These are phyloP conservation scores for Campoplex capitator DNA, from an alignment of 2,888 invertebrate genomes.

Conservation along the genomic window DNA sequence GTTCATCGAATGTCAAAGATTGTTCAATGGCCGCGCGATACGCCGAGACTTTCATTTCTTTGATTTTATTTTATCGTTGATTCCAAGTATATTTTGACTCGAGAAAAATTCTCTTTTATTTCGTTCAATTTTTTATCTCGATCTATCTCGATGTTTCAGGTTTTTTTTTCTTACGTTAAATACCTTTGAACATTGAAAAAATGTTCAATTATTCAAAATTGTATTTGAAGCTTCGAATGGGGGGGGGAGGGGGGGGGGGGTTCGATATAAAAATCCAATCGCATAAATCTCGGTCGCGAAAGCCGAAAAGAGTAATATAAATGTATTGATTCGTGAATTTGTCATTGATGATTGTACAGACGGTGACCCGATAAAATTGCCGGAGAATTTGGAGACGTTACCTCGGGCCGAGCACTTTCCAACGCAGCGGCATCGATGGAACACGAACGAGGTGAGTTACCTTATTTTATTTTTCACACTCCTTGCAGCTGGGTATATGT, in stretches of 20 bases:
- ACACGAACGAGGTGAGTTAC: conserved; percentile 97
- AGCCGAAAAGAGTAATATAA: background rate
- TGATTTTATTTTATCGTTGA: no score
- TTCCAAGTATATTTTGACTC: no score
- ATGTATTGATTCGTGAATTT: conserved; percentile 45
- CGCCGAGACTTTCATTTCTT: background rate
- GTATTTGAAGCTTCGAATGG: background rate
- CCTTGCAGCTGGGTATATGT: conserved; percentile 53
- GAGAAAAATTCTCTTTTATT: background rate
- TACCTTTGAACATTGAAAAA: no score
- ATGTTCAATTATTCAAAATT: no score
- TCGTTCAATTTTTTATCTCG: background rate
- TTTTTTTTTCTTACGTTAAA: background rate
- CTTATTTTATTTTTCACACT: conserved; percentile 19
- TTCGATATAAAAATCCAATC: background rate
- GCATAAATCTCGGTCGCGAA: background rate
- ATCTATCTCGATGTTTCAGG: background rate
- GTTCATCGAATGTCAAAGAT: background rate
- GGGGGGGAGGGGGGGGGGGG: no score
- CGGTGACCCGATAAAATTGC: conserved; percentile 96
- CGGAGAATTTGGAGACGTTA: conserved; percentile 97
- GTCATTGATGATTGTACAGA: conserved; percentile 85
- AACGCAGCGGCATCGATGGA: conserved; percentile 98
- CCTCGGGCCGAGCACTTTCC: conserved; percentile 98
- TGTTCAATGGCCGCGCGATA: background rate